phyloP scores from a whole-genome alignment of 92 coral and sea anemone species.

The Heteractis magnifica region DNA sequence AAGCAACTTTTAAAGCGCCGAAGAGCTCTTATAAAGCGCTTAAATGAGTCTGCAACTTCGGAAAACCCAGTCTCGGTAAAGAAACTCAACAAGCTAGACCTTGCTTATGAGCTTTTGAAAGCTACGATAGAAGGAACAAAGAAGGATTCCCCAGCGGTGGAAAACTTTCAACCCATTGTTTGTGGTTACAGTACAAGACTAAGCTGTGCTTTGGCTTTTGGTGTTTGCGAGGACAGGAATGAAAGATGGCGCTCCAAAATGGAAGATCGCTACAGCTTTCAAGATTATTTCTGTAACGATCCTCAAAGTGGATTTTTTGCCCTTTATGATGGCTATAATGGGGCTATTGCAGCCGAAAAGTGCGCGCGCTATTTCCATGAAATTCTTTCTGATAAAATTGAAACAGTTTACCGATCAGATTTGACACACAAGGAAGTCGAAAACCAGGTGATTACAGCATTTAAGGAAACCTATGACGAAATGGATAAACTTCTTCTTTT shows the following conservation, averaged over 20 bases:
- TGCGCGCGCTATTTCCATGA: slow-evolving; percentile 81
- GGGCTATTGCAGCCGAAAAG: slow-evolving; percentile 86
- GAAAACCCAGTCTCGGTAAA: slow-evolving; percentile 75
- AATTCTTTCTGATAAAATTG: slow-evolving; percentile 70
- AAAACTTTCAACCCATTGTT: slow-evolving; percentile 50
- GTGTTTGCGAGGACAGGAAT: slow-evolving; percentile 83
- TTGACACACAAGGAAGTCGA: slow-evolving; percentile 47
- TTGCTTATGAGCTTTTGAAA: slow-evolving; percentile 81
- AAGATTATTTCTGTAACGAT: slow-evolving; percentile 72
- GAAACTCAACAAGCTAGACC: slow-evolving; percentile 75
- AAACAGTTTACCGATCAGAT: slow-evolving; percentile 51
- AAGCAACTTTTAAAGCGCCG: slow-evolving; percentile 73
- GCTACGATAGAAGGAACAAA: slow-evolving; percentile 72
- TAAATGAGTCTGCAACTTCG: slow-evolving; percentile 68
- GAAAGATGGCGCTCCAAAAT: slow-evolving; percentile 81
- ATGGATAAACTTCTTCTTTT: slow-evolving; percentile 75
- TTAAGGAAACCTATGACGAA: slow-evolving; percentile 74
- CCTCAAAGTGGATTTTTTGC: slow-evolving; percentile 86
- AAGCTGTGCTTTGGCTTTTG: slow-evolving; percentile 71
- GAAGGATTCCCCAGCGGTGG: slow-evolving; percentile 47
- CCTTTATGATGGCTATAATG: slow-evolving; percentile 90
- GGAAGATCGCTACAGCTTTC: slow-evolving; percentile 82
- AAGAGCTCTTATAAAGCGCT: slow-evolving; percentile 66
- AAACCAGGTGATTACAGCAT: slow-evolving; percentile 57
- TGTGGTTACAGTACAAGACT: slow-evolving; percentile 50